Percentiles rank a stretch among this genome's conserved stretches.
phyloP scores from a whole-genome alignment of 1,140 invertebrate species.

The Drosophila yakuba region DNA sequence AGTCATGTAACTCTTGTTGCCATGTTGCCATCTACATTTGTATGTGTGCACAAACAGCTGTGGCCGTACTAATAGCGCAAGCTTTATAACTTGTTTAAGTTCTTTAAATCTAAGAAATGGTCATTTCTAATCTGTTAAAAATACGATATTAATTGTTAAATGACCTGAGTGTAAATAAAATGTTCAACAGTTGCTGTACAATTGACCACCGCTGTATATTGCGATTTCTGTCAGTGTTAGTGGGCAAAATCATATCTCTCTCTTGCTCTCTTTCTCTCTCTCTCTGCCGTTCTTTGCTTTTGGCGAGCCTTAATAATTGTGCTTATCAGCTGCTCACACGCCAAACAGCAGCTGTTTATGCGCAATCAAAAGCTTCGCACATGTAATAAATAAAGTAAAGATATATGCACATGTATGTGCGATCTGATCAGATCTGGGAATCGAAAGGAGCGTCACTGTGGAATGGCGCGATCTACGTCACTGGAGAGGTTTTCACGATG shows the following conservation, averaged over 20 bases:
- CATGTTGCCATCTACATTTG: slow-evolving; percentile 15
- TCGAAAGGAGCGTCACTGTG: slow-evolving; percentile 14
- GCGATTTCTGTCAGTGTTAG: neutral
- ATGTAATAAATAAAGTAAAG: slow-evolving; percentile 32
- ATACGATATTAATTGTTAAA: too few relatives aligned
- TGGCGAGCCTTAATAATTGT: too few relatives aligned
- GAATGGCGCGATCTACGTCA: slow-evolving; percentile 32
- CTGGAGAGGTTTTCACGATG: slow-evolving; percentile 12
- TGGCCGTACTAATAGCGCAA: neutral
- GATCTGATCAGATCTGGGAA: slow-evolving; percentile 8
- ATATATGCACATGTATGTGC: neutral
- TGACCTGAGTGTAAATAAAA: neutral
- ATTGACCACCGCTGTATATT: neutral
- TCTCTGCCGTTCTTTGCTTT: too few relatives aligned
- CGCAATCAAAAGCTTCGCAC: slow-evolving; percentile 33
- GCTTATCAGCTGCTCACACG: slow-evolving; percentile 64
- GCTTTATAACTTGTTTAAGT: too few relatives aligned
- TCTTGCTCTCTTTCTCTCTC: neutral
- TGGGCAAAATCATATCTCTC: slow-evolving; percentile 12
- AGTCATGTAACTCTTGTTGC: slow-evolving; percentile 65
- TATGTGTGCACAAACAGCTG: neutral
- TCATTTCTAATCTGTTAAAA: too few relatives aligned
- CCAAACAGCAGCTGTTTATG: slow-evolving; percentile 65
- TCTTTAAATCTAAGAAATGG: too few relatives aligned
- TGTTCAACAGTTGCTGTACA: neutral